Evolutionary conservation across 1,140 invertebrate species (phyloP), one percentile per base, ranked within the genome.

Genomic region (Diploscapter pachys): DNA sequence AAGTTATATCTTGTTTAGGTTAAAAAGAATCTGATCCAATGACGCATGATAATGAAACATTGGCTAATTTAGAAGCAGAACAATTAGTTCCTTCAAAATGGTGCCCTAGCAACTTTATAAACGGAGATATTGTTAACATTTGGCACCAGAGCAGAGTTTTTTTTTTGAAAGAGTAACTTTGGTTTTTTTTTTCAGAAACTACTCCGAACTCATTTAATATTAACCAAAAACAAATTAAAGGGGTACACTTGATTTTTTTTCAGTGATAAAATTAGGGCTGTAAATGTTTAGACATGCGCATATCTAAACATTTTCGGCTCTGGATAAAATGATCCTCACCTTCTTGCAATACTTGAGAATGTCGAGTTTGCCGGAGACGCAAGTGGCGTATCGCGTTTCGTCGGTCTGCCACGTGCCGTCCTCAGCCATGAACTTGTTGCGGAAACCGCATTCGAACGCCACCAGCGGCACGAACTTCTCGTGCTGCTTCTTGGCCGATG

Each of bases 341-440:
- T 85, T 79, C 70, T 81, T 79, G 73, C 83, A 85, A 69, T 85
- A 85, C 74, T 85, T 85, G n/a, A 85, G 73, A 63, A 86, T 85
- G 74, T 85, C 83, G 52, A 83, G 78, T 75, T 85, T 85, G 57
- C 83, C 82, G 57, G 81, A 72, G 31, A 86, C 67, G 73, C 83
- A 85, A 62, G 78, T 76, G 56, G 83, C 83, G 62, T 76, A 83
- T 54, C 73, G 80, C 67, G 74, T 81, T 13, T 83, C 73, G 65
- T 85, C 83, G 50, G 80, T 75, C 53, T 76, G 72, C 83, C 83
- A 85, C 57, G 77, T 70, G 11, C 84, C 84, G 52, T 80, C 68
- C n/a, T 78, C 79, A 53, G 80, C 77, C 73, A 83, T 75, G 67
- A 80, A 86, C 63, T 86, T 78, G 76, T 85, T 85, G 49, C 84